Evolutionary conservation across 2,888 invertebrate genomes (phyloP), one percentile per base, ranked within the genome.

Genomic region (Dioctria rufipes): DNA sequence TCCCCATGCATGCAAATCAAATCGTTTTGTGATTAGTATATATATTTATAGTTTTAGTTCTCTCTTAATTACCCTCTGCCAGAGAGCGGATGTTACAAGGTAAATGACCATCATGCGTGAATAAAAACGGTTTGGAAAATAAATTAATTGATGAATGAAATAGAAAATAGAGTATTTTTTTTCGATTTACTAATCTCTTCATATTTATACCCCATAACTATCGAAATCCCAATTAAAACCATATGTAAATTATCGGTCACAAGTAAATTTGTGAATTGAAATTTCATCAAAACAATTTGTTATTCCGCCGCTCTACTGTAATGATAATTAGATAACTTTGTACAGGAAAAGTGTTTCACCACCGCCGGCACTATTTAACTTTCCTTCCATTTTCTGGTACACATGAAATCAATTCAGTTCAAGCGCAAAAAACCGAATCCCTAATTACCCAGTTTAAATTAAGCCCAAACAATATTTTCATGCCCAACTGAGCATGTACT

Each of bases 401-500:
- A 11, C 51, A 49, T 11, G 42, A 43, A 69, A 69, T 69, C 51
- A 37, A 69, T 69, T 69, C 69, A 51, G 49, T 39, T 6, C 51
- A 69, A 69, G 51, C 69, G 40, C 49, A 69, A 25, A 25, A 25
- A 25, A 69, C 37, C 39, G n/a, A 11, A 39, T 37, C 9, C 51
- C 69, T 69, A 69, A 69, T 69, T 69, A 51, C 69, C 69, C 69
- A 69, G 51, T 69, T 69, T 69, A 69, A 69, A 69, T 67, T 69
- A 69, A 69, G 69, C 69, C 25, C 69, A 69, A 69, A 49, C 25
- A 25, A 25, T 49, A 69, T 69, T 69, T 69, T 69, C 69, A 69
- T 69, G 69, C 69, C 69, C 69, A 69, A 69, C 69, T 69, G 69
- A 69, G 69, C 69, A 69, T 69, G 51, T 4, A 69, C 40, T 51